Percentiles rank a stretch among this genome's conserved stretches.
phyloP scores from a whole-genome alignment of 2,113 vertebrate species.

The Chloropsis cyanopogon region DNA sequence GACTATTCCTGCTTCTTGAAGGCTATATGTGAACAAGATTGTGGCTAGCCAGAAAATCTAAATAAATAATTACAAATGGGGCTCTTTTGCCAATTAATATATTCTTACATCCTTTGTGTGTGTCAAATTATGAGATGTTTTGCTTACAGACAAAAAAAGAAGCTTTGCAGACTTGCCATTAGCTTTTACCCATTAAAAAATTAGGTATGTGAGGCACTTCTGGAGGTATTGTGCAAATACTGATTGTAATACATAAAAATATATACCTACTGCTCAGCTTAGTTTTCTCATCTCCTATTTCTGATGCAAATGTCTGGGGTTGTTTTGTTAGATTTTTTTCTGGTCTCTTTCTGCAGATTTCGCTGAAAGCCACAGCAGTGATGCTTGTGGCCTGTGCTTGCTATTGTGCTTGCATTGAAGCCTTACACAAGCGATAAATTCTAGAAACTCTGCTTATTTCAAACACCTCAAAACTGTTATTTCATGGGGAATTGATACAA shows the following conservation, averaged over 20 bases:
- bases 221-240: not conserved
- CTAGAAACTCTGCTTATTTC: not conserved
- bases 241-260: not conserved
- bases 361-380: not conserved
- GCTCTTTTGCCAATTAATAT: not conserved
- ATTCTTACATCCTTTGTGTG: not conserved
- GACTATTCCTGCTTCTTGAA: not conserved
- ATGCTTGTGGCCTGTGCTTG: not conserved
- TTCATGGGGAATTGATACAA: not conserved
- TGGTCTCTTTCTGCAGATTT: not conserved
- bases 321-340: not conserved
- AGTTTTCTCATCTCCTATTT: not conserved
- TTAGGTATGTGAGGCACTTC: not conserved
- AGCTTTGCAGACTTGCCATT: not conserved
- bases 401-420: not conserved
- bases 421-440: not conserved
- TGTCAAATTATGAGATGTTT: not conserved
- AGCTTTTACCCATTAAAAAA: not conserved
- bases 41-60: not conserved
- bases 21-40: not conserved
- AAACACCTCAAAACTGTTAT: not conserved
- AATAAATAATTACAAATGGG: not conserved
- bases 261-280: not conserved
- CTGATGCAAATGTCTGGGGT: not conserved
- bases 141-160: not conserved